phyloP scores from a whole-genome alignment of 1,140 invertebrate genomes.

The Scaptomyza hsui region DNA sequence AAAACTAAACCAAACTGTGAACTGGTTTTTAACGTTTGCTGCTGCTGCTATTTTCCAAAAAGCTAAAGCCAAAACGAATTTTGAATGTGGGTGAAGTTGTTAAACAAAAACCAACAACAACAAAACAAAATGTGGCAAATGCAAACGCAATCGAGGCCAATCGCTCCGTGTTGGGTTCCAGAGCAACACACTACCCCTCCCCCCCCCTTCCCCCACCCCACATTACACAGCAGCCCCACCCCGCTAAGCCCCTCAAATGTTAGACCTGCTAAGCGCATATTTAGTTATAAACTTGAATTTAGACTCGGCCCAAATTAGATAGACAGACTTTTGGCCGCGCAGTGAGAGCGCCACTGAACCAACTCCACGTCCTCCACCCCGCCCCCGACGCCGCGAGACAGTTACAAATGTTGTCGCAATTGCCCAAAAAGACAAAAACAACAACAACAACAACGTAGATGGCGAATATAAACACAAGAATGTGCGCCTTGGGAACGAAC shows the following conservation, averaged over 20 bases:
- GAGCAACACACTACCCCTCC: constrained; percentile 20
- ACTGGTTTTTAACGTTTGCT: constrained; percentile 53
- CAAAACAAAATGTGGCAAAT: constrained; percentile 69
- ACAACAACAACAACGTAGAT: not conserved
- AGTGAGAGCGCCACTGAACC: constrained; percentile 13
- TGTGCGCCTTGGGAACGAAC: constrained; percentile 21
- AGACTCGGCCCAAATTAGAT: constrained; percentile 68
- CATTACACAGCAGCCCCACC: not conserved
- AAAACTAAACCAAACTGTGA: constrained; percentile 52
- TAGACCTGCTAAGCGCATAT: constrained; percentile 61
- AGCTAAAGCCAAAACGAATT: constrained; percentile 78
- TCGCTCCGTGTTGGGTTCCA: constrained; percentile 30
- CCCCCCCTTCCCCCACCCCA: not conserved
- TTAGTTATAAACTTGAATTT: constrained; percentile 80
- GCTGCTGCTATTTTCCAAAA: constrained; percentile 29
- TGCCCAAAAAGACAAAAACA: not conserved
- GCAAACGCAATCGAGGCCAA: constrained; percentile 71
- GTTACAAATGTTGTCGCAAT: constrained; percentile 22
- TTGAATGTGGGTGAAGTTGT: constrained; percentile 81
- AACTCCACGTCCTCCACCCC: not conserved
- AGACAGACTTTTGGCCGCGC: constrained; percentile 23
- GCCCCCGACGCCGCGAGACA: not conserved
- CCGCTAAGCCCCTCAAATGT: constrained; percentile 1
- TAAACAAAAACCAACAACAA: constrained; percentile 35
- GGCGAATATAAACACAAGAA: constrained; percentile 10